Evolutionary conservation across 1,140 invertebrate genomes (phyloP), one percentile per base, ranked within the genome.

Genomic region (Mizuhopecten yessoensis): DNA sequence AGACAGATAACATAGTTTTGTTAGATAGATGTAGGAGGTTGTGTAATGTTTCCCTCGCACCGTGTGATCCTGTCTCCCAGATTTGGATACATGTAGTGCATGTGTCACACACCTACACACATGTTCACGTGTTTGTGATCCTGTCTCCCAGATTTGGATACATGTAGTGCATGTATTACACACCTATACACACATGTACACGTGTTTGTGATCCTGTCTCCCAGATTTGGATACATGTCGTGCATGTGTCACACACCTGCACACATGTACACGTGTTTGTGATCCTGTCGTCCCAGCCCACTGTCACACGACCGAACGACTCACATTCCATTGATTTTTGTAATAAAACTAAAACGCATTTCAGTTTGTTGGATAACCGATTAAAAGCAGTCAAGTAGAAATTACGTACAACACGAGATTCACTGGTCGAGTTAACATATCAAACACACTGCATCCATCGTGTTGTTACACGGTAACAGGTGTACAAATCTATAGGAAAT

Each of bases 301-400:
- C 42, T 13, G 9, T 45, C 42, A 9, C 20, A 75, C 57, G 57
- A 75, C 57, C 29, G 57, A 75, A 75, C 57, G 57, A 75, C 57
- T 23, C 57, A 75, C 57, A 17, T 75, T 75, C 57, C 23, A 75
- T 75, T 75, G 57, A 75, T 75, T 75, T 75, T 29, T 75, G 57
- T 29, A 75, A 75, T 75, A 75, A 75, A 75, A 29, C 57, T 75
- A 5, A 29, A 29, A 75, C 29, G n/a, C n/a, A 17, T 75, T 45
- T 17, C 42, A 45, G 17, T 45, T 57, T 75, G 57, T 75, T n/a
- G 29, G 57, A 75, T 75, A 75, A 75, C 1, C n/a, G 57, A 75
- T 75, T 75, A 75, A 75, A 75, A 1, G 5, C n/a, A 75, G 23
- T 75, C 57, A 13, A 29, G 57, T 75, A 75, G 57, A 75, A 75